A percentile compares a stretch with the other conserved stretches of the same genome.
These are phyloP conservation scores for Corapipo altera DNA, from an alignment of 2,113 vertebrate genomes.

Conservation along the genomic window DNA sequence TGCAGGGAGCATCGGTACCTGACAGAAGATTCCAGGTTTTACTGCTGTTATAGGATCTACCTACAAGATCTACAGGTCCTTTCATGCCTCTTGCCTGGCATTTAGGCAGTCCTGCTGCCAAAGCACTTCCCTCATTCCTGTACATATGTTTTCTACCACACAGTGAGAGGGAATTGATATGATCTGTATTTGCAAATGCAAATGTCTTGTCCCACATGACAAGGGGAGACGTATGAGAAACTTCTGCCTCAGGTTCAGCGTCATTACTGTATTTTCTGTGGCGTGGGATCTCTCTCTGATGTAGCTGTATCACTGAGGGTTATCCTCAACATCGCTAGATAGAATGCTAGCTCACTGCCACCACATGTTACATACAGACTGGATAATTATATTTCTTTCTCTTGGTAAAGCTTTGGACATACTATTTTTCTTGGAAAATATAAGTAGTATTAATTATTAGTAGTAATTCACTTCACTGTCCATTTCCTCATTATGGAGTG, in stretches of 20 bases:
- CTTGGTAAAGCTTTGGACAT: neutral
- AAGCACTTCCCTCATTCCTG: fast-evolving
- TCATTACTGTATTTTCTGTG: fast-evolving
- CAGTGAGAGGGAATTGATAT: fast-evolving
- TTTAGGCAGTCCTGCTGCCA: neutral
- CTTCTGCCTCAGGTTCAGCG: neutral
- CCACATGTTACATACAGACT: neutral
- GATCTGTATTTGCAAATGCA: neutral
- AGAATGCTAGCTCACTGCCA: neutral
- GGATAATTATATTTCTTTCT: neutral
- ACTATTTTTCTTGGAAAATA: neutral
- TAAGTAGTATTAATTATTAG: neutral
- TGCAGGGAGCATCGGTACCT: neutral
- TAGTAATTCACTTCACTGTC: conserved; percentile 3
- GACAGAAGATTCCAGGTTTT: neutral
- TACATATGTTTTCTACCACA: neutral
- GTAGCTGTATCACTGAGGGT: neutral
- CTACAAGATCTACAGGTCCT: neutral
- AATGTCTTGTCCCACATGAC: neutral
- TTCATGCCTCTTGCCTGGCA: neutral
- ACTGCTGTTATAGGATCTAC: neutral
- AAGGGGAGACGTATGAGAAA: neutral
- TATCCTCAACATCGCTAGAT: neutral
- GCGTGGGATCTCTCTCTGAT: neutral
- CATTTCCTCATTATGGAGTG: neutral